Evolutionary conservation across 2,113 vertebrate genomes (phyloP).

Genomic region (Scomber japonicus): DNA sequence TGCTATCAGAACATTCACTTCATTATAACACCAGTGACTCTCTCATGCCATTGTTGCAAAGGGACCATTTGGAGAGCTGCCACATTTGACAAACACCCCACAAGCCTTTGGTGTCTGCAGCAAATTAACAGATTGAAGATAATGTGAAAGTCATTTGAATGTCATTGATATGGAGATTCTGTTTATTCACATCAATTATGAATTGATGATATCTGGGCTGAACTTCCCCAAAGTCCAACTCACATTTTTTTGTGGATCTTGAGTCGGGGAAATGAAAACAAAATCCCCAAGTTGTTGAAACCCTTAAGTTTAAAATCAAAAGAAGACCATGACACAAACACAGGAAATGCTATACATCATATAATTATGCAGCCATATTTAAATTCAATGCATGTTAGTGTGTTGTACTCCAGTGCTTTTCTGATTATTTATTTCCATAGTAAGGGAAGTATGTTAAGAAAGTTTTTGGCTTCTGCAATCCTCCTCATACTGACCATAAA

Average conservation of each 20-base stretch:
- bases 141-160: slow-evolving; percentile 62
- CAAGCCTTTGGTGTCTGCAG: slow-evolving; percentile 44
- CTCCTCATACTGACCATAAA: too few relatives aligned
- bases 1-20: slow-evolving; percentile 34
- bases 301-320: too few relatives aligned
- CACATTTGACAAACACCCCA: slow-evolving; percentile 44
- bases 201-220: slow-evolving; percentile 36
- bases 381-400: too few relatives aligned
- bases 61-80: slow-evolving; percentile 54
- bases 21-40: slow-evolving; percentile 45
- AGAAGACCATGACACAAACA: neutral
- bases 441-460: too few relatives aligned
- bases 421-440: too few relatives aligned
- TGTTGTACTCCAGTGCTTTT: too few relatives aligned
- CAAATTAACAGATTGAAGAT: slow-evolving; percentile 45
- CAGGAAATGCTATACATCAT: neutral
- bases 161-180: slow-evolving; percentile 67
- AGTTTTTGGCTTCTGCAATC: too few relatives aligned
- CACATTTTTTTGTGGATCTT: neutral
- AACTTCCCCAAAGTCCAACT: slow-evolving; percentile 34
- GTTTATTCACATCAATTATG: slow-evolving; percentile 65
- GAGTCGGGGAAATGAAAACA: neutral
- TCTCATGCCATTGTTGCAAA: slow-evolving; percentile 41
- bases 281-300: neutral
- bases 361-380: too few relatives aligned